Percentiles rank a stretch among this genome's conserved stretches.
Evolutionary conservation across 2,888 invertebrate species (phyloP).

Genomic region (Hemithea aestivaria): DNA sequence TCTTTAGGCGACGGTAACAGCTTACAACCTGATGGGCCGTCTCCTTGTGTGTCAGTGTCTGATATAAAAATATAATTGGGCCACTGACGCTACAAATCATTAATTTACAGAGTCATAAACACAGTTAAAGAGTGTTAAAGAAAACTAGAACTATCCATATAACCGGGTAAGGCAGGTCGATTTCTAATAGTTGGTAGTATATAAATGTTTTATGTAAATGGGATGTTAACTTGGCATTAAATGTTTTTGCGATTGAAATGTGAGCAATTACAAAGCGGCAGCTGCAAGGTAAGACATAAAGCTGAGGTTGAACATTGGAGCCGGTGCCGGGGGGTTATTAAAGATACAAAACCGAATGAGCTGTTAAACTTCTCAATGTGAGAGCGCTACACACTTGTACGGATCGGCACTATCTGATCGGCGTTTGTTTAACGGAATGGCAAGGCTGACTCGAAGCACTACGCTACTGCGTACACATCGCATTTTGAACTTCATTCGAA

Average conservation of each 20-base stretch:
- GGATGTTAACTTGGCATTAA: constrained; percentile 19
- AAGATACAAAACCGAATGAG: constrained; percentile 45
- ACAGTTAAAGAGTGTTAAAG: background rate
- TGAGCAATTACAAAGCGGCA: constrained; percentile 51
- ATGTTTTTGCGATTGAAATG: constrained; percentile 46
- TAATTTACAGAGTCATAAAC: constrained; percentile 13
- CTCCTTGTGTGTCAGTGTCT: too few species aligned
- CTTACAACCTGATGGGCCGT: too few species aligned
- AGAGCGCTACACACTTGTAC: too few species aligned
- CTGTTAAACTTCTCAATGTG: constrained; percentile 44
- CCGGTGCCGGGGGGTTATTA: constrained; percentile 53
- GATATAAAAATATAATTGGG: too few species aligned
- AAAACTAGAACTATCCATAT: background rate
- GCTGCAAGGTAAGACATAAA: constrained; percentile 31
- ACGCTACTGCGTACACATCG: too few species aligned
- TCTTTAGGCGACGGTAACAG: too few species aligned
- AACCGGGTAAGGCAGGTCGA: background rate
- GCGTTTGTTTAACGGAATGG: too few species aligned
- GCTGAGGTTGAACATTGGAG: constrained; percentile 35
- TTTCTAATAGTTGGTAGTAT: background rate
- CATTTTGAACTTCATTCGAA: too few species aligned
- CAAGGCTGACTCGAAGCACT: too few species aligned
- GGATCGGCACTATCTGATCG: too few species aligned
- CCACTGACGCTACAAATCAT: too few species aligned
- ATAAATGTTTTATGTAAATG: background rate